These are phyloP conservation scores for Mycalesis mineus DNA, from an alignment of 2,888 invertebrate genomes.

Conservation along the genomic window DNA sequence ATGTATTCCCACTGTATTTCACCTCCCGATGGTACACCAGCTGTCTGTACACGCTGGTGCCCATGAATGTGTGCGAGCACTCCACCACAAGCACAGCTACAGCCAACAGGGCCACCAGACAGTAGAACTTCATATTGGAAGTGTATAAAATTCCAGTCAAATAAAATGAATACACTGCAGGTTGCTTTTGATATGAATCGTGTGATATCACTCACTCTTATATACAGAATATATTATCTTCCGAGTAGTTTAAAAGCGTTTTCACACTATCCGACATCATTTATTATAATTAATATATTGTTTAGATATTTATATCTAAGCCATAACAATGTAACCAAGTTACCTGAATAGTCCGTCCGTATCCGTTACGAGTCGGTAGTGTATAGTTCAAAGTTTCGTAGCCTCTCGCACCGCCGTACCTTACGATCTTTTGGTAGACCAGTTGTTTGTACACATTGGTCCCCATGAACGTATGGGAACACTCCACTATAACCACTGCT, in stretches of 20 bases:
- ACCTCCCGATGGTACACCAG: slow-evolving; percentile 41
- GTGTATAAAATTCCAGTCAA: background rate
- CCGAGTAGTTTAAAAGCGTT: background rate
- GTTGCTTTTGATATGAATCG: background rate
- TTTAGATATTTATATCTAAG: background rate
- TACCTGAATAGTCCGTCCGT: slow-evolving; percentile 48
- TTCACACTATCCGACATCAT: background rate
- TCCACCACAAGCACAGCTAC: slow-evolving; percentile 42
- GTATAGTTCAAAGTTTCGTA: slow-evolving; percentile 42
- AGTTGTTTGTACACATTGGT: slow-evolving; percentile 45
- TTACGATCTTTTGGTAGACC: slow-evolving; percentile 39
- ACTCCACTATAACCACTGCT: slow-evolving; percentile 41
- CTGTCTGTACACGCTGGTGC: slow-evolving; percentile 47
- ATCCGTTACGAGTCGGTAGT: slow-evolving; percentile 35
- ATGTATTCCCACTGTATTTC: slow-evolving; percentile 37
- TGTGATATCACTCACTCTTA: background rate
- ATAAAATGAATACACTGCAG: background rate
- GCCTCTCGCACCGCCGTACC: slow-evolving; percentile 47
- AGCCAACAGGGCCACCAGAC: slow-evolving; percentile 27
- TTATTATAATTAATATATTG: too few species aligned
- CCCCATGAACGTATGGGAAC: slow-evolving; percentile 52
- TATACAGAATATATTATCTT: background rate
- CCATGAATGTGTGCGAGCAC: slow-evolving; percentile 51
- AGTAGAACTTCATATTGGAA: slow-evolving; percentile 15
- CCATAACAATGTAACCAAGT: background rate